phyloP scores from a whole-genome alignment of 2,888 invertebrate species.

The Tetheella fluctuosa region DNA sequence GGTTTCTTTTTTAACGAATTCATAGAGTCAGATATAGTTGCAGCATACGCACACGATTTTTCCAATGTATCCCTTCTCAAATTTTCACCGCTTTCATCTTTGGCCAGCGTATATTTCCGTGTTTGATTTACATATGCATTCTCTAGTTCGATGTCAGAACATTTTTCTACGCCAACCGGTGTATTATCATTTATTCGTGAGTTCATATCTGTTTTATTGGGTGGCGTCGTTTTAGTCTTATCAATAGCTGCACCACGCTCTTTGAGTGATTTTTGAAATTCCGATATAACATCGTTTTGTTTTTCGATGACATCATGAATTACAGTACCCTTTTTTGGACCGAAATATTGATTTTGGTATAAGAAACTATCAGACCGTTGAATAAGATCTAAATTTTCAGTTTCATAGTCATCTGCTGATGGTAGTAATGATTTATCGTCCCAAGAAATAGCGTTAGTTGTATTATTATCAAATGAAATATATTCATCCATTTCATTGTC shows the following conservation, averaged over 20 bases:
- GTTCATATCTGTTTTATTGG: not conserved
- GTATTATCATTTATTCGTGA: not conserved
- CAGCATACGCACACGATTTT: too few relatives aligned
- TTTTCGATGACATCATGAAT: slow-evolving; percentile 16
- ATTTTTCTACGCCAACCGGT: not conserved
- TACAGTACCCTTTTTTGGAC: slow-evolving; percentile 25
- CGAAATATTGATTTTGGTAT: slow-evolving; percentile 17
- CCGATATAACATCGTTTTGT: slow-evolving; percentile 5
- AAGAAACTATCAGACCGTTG: slow-evolving; percentile 38
- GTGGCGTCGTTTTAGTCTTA: not conserved
- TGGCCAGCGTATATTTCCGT: not conserved
- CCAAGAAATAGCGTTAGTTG: slow-evolving; percentile 38
- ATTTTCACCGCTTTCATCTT: not conserved
- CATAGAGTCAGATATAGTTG: not conserved
- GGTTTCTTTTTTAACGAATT: slow-evolving; percentile 42
- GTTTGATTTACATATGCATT: not conserved
- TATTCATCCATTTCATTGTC: slow-evolving; percentile 15
- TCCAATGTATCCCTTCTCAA: slow-evolving; percentile 11
- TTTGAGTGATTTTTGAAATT: slow-evolving; percentile 14
- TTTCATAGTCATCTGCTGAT: slow-evolving; percentile 19
- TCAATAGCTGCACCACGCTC: not conserved
- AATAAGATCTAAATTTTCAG: slow-evolving; percentile 20
- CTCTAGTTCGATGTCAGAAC: not conserved
- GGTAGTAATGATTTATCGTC: slow-evolving; percentile 34
- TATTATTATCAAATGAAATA: slow-evolving; percentile 17